A percentile compares a stretch with the other conserved stretches of the same genome.
These are phyloP conservation scores for Arge pagana DNA, from an alignment of 2,888 invertebrate genomes.

Conservation along the genomic window DNA sequence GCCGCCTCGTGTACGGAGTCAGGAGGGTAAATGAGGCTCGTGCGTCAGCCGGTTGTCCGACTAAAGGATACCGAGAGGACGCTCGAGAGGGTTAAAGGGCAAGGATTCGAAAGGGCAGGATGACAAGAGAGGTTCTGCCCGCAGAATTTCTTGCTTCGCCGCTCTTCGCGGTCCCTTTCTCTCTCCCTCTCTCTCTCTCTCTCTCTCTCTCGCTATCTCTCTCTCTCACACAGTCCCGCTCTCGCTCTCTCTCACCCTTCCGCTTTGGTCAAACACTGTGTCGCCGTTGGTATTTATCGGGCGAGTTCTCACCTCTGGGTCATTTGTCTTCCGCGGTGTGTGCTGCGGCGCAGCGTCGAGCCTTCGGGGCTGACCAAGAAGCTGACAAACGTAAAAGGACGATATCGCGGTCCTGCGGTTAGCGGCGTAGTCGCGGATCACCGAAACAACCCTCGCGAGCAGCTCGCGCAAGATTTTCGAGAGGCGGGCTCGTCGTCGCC, in stretches of 20 bases:
- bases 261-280: slow-evolving; percentile 58
- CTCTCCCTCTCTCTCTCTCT: too few species aligned
- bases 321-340: slow-evolving; percentile 53
- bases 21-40: slow-evolving; percentile 37
- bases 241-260: too few species aligned
- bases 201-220: too few species aligned
- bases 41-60: slow-evolving; percentile 30
- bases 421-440: too few species aligned
- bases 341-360: slow-evolving; percentile 40
- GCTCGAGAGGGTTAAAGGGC: slow-evolving; percentile 21
- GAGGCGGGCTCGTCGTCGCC: too few species aligned
- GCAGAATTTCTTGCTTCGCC: slow-evolving; percentile 54
- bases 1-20: slow-evolving; percentile 21
- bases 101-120: slow-evolving; percentile 35
- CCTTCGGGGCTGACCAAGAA: slow-evolving; percentile 40
- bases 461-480: too few species aligned
- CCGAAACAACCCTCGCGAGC: too few species aligned
- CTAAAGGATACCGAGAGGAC: slow-evolving; percentile 5
- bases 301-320: slow-evolving; percentile 59
- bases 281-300: slow-evolving; percentile 59
- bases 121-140: slow-evolving; percentile 36
- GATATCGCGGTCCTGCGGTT: too few species aligned
- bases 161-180: slow-evolving; percentile 49
- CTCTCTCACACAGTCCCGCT: too few species aligned
- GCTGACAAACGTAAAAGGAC: too few species aligned